Conservation (phyloP, 1,140 invertebrate species). For the Drosophila arawakana region DNA sequence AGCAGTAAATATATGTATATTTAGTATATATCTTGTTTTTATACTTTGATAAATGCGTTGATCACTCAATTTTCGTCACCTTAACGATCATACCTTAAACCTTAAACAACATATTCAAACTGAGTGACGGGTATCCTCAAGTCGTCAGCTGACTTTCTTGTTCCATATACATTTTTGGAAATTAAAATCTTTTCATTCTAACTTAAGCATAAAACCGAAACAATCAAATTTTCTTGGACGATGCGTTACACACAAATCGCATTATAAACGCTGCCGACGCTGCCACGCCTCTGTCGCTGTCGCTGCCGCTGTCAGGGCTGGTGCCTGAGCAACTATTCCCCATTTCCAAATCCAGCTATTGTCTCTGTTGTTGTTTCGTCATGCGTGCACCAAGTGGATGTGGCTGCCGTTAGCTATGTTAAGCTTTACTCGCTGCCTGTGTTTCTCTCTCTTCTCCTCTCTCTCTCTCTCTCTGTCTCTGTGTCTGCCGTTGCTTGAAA, state of each 20-base stretch:
- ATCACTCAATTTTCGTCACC: too few relatives aligned
- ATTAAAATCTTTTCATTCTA: neutral
- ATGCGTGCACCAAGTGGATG: constrained; percentile 69
- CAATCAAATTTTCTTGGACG: neutral
- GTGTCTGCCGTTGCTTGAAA: constrained; percentile 58
- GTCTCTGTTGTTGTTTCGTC: constrained; percentile 44
- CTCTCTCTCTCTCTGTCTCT: constrained; percentile 19
- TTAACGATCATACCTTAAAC: too few relatives aligned
- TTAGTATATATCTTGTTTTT: too few relatives aligned
- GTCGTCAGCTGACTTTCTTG: too few relatives aligned
- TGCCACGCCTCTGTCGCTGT: neutral
- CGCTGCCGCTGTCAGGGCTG: neutral
- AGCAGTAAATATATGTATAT: too few relatives aligned
- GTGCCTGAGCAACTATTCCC: constrained; percentile 18
- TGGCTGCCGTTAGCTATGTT: constrained; percentile 29
- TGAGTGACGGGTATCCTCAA: too few relatives aligned
- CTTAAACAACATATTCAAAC: too few relatives aligned
- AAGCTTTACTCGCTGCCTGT: constrained; percentile 34
- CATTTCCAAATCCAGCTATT: constrained; percentile 20
- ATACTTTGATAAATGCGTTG: too few relatives aligned
- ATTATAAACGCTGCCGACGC: constrained; percentile 16
- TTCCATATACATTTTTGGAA: neutral
- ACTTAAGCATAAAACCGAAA: neutral
- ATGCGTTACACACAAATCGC: constrained; percentile 29
- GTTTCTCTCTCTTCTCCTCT: constrained; percentile 23